Evolutionary conservation across 1,140 invertebrate genomes (phyloP).

Genomic region (Apocrypta bakeri): DNA sequence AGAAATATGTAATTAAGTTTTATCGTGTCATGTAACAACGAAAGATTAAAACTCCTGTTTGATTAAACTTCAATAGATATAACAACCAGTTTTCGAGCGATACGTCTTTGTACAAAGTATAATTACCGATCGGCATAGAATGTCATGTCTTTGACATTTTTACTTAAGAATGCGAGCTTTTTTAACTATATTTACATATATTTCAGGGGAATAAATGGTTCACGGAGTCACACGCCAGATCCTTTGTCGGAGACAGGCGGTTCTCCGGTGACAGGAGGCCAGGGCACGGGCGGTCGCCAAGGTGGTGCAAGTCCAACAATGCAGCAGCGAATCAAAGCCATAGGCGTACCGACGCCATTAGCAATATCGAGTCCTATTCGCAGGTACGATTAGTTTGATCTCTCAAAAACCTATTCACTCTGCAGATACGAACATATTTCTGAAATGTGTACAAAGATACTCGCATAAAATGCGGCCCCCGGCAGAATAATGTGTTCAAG

Average conservation of each 20-base stretch:
- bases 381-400: conserved; percentile 77
- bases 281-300: conserved; percentile 71
- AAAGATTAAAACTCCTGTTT: no score
- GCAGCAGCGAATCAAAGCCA: conserved; percentile 91
- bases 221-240: conserved; percentile 83
- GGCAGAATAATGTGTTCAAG: conserved; percentile 23
- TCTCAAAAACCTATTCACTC: background rate
- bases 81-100: no score
- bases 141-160: no score
- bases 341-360: conserved; percentile 90
- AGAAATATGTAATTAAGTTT: no score
- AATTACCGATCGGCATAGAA: no score
- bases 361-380: conserved; percentile 88
- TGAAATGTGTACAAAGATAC: background rate
- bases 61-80: no score
- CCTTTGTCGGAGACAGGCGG: conserved; percentile 75
- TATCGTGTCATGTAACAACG: no score
- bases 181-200: background rate
- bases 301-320: conserved; percentile 86
- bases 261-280: conserved; percentile 72
- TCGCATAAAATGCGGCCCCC: background rate
- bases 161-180: background rate
- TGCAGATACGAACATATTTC: background rate
- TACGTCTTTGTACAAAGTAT: no score
- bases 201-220: conserved; percentile 77